These are phyloP conservation scores for Coilia nasus DNA, from an alignment of 2,797 vertebrate genomes.

Conservation along the genomic window DNA sequence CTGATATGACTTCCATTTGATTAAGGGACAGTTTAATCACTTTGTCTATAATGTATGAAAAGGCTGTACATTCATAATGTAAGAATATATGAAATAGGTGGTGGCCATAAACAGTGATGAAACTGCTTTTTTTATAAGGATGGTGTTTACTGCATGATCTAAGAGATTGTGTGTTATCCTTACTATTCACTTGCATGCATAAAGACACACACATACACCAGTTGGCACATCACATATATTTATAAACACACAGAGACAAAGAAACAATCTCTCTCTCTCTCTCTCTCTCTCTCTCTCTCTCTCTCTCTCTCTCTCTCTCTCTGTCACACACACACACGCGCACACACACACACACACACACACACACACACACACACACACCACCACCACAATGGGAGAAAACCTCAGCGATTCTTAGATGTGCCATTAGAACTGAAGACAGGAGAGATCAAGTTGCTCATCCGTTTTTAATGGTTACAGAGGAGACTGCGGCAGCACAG, in stretches of 20 bases:
- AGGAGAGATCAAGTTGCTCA: conserved; percentile 44
- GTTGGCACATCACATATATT: not conserved
- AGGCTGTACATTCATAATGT: not conserved
- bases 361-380: not conserved
- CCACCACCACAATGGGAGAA: not conserved
- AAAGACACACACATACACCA: not conserved
- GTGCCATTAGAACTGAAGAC: not conserved
- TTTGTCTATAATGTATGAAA: not conserved
- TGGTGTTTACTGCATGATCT: not conserved
- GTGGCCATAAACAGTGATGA: not conserved
- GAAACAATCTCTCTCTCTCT: no score
- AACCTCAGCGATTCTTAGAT: conserved; percentile 1
- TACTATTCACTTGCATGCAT: not conserved
- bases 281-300: no score
- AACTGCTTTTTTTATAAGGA: not conserved
- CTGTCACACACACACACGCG: no score
- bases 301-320: conserved; percentile 28
- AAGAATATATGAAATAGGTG: not conserved
- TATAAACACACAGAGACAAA: not conserved
- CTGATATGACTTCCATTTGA: not conserved
- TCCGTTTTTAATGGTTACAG: conserved; percentile 55
- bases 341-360: conserved; percentile 10
- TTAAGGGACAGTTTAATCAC: not conserved
- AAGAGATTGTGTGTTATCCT: not conserved
- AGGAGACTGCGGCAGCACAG: not conserved